These are phyloP conservation scores for Meloidogyne hapla DNA, from an alignment of 1,140 invertebrate genomes.

Conservation along the genomic window DNA sequence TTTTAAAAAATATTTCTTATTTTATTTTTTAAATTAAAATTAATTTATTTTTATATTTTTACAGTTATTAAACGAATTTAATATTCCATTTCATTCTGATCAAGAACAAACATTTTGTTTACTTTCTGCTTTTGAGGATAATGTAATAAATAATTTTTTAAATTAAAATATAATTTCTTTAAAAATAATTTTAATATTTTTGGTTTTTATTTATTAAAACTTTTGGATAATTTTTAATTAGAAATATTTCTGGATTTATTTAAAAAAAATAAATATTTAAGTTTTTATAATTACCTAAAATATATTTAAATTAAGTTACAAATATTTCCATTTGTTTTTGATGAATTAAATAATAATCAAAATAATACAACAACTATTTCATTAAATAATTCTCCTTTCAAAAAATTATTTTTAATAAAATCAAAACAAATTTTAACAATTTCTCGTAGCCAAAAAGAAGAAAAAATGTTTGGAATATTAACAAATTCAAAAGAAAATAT, in stretches of 20 bases:
- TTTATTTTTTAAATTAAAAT: background rate
- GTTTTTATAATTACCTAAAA: no score
- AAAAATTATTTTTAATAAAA: background rate
- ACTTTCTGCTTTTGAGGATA: background rate
- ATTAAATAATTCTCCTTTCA: background rate
- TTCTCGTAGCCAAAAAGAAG: background rate
- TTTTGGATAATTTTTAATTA: background rate
- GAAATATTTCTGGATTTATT: no score
- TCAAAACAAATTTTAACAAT: conserved; percentile 3
- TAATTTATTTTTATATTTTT: background rate
- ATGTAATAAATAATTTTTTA: background rate
- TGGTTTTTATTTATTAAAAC: background rate
- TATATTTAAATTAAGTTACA: background rate
- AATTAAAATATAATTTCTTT: no score
- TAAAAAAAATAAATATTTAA: background rate
- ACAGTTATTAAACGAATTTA: background rate
- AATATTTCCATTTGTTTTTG: conserved; percentile 1
- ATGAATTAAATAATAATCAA: background rate
- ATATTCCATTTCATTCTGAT: background rate
- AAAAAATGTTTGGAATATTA: background rate
- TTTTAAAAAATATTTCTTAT: background rate
- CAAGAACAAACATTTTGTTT: background rate
- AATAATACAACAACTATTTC: background rate
- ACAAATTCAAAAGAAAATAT: background rate
- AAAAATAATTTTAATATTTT: no score